Base-by-base conservation (phyloP, 2,113 vertebrate species). In the Tricholaema leucomelas region DNA sequence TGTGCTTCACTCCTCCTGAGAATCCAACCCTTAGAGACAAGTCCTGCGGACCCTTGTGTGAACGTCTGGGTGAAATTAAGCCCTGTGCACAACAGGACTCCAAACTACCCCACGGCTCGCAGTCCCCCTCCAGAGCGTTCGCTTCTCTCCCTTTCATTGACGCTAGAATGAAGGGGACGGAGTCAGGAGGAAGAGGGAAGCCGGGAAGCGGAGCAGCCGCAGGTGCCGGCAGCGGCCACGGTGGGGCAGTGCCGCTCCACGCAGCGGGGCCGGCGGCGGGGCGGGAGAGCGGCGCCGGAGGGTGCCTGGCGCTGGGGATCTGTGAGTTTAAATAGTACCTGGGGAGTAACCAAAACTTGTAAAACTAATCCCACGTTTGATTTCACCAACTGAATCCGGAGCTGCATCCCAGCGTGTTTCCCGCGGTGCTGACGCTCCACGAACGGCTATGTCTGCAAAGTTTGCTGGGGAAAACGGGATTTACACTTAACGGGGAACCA, bases 271-370 rank as follows among this genome's bases (percentile, higher is more conserved):
- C 17, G 60, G 17, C 12, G 38, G 52, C n/a, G 12, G 6, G 38
- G 28, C 23, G 10, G 31, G 27, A 3, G 23, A 4, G 28, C 4
- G 4, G 63, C 19, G 10, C 35, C 6, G 38, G 15, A 28, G 25
- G 15, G 4, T 3, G n/a, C 16, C 48, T 28, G 12, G 15, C 28
- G 1, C 4, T 3, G 35, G 21, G n/a, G 28, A 3, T 23, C 15
- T 35, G 59, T 35, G 25, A 1, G 0, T 12, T 8, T 4, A 0
- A 5, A 5, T 4, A 2, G 35, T 0, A 30, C n/a, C 21, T 3
- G 42, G 33, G 16, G 1, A 35, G 1, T 5, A 33, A 74, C 33
- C 6, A 30, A 20, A 59, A 21, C 16, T 20, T 50, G 13, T 13
- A 24, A 24, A 50, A 50, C 24, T 50, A 50, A 50, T 50, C 20